A percentile compares a stretch with the other conserved stretches of the same genome.
These are phyloP conservation scores for Phrynosoma platyrhinos DNA, from an alignment of 2,113 vertebrate species.

Conservation along the genomic window DNA sequence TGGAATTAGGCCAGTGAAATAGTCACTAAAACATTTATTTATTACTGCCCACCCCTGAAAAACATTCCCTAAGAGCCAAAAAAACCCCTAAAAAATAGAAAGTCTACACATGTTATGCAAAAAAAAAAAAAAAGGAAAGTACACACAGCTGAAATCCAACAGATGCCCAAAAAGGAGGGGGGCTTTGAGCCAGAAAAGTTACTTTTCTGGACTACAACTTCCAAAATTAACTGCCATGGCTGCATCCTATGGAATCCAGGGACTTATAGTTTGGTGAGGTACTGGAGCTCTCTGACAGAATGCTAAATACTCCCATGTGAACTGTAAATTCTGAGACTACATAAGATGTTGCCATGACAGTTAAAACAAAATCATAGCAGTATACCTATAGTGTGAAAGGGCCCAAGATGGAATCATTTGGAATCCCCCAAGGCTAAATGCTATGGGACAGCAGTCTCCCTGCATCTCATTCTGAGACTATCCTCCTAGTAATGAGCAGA, in stretches of 20 bases:
- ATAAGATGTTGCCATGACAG: too few species aligned
- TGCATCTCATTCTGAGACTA: background rate
- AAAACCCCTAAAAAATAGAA: conserved; percentile 35
- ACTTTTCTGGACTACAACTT: too few species aligned
- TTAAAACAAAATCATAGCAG: too few species aligned
- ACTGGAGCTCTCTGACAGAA: too few species aligned
- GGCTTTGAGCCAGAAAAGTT: background rate
- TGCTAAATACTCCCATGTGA: too few species aligned
- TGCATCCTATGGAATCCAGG: too few species aligned
- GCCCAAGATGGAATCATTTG: background rate
- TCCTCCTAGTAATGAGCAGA: too few species aligned
- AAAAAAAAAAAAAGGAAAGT: conserved; percentile 21
- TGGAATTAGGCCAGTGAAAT: conserved; percentile 46
- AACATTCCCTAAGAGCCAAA: conserved; percentile 44
- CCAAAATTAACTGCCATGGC: too few species aligned
- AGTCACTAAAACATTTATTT: conserved; percentile 41
- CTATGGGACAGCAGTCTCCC: background rate
- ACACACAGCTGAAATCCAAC: background rate
- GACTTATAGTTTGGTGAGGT: too few species aligned
- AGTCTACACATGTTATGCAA: conserved; percentile 19
- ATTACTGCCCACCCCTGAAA: background rate
- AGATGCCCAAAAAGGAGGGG: background rate
- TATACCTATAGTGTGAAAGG: background rate
- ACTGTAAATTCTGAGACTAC: too few species aligned
- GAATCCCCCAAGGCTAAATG: too few species aligned